Base-by-base conservation (phyloP, 2,888 invertebrate genomes). In the Melinaea menophilus region DNA sequence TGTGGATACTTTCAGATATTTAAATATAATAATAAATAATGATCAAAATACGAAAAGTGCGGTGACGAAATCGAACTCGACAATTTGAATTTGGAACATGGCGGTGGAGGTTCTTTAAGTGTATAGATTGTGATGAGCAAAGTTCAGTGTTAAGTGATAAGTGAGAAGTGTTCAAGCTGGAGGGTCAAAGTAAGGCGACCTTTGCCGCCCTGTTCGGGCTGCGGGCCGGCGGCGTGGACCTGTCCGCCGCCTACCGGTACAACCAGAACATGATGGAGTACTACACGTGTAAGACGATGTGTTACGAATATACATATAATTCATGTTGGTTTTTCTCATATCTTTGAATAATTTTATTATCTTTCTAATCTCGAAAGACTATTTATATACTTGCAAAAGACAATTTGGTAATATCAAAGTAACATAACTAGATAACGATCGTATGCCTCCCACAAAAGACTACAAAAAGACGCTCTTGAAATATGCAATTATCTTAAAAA, bases 241-340 rank as follows among this genome's bases (percentile, higher is more conserved):
- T 98, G 79, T 96, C 96, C 82, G 97, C 97, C 81, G 97, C 97
- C 78, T 98, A 98, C 90, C 94, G 98, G 79, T 98, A 98, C 93
- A 98, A 98, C 91, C 97, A 98, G 84, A 98, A 97, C 88, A 98
- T 98, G 97, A 98, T 98, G 98, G 98, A 98, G 93, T 98, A 98
- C 92, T 98, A 98, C 84, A 98, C 98, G 87, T 98, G 97, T 97
- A 94, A 96, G 96, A 88, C 64, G 12, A 5, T 7, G 56, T 2
- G 5, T 5, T 11, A 35, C 13, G n/a, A 46, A n/a, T n/a, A 34
- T 33, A 37, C 55, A 46, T 35, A 41, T 9, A 2, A 41, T 2
- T 9, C 9, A 41, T 37, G 37, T 7, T 37, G 37, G 37, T 37
- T 37, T 37, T 22, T 37, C 4, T 37, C 7, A 37, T 2, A 37